Evolutionary conservation across 2,797 vertebrate genomes (phyloP), one percentile per base, ranked within the genome.

Genomic region (Apodemus agrarius): DNA sequence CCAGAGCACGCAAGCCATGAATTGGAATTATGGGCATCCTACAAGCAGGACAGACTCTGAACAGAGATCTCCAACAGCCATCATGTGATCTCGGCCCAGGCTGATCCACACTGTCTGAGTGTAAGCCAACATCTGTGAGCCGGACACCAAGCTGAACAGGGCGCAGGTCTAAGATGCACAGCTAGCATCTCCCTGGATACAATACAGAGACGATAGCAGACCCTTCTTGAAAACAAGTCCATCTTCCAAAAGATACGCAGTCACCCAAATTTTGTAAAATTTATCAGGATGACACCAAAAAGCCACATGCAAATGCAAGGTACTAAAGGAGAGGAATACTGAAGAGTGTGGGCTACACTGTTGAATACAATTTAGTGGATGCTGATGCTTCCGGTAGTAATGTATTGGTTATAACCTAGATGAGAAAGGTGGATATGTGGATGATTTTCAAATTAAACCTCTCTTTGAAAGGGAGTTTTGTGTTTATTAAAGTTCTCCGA

Each of bases 371-470:
- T 84, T 75, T 84, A 46, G 8, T 61, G 82, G 43, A 24, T n/a
- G 46, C 14, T 75, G n/a, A 34, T 0, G 7, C 54, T 90, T 93
- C 85, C 43, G n/a, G 40, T 31, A 1, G 4, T 19, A 79, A 92
- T 65, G 11, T 1, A 8, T 21, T 88, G 1, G 29, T 78, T 12
- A 17, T 37, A 37, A 19, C 4, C 74, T 85, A 4, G 76, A 37
- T 21, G 13, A 95, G 89, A 87, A 95, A 94, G 31, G 16, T 57
- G 11, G 49, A 3, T 81, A 65, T 40, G 49, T 89, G 69, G 79
- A 75, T 89, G 54, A 87, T 90, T 92, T 61, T 31, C 52, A 91
- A 96, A 94, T 90, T 90, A 95, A 96, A 76, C 54, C 40, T 65
- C 29, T 22, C 54, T 75, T 86, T 67, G 49, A 78, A 96, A 95